Evolutionary conservation across 53 echinoderm and acorn worm species (phyloP).

Genomic region (Mesocentrotus franciscanus): DNA sequence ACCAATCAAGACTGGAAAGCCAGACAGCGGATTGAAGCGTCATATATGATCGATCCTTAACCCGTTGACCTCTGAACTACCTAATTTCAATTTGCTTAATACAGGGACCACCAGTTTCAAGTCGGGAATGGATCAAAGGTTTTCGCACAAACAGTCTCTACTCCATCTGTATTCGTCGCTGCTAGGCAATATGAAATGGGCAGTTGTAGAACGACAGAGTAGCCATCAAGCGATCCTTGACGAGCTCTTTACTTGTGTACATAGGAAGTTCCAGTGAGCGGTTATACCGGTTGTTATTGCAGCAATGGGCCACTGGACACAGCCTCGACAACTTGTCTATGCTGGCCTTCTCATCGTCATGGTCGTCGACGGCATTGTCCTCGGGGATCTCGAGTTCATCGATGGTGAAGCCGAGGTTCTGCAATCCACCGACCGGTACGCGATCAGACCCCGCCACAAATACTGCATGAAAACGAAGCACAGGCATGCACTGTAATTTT

Average conservation of each 20-base stretch:
- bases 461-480: not conserved
- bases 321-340: not conserved
- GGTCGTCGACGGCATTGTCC: too few species aligned
- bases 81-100: too few species aligned
- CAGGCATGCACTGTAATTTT: too few species aligned
- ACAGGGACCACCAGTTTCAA: too few species aligned
- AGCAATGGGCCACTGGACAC: not conserved
- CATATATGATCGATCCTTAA: too few species aligned
- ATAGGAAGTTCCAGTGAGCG: not conserved
- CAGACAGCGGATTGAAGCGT: too few species aligned
- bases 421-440: conserved; percentile 24
- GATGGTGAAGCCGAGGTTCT: not conserved
- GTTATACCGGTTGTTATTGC: not conserved
- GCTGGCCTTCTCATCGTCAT: too few species aligned
- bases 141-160: not conserved
- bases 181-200: conserved; percentile 12
- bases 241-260: not conserved
- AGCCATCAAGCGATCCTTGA: not conserved
- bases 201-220: not conserved
- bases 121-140: too few species aligned
- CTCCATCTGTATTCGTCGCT: not conserved
- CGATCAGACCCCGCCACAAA: conserved; percentile 34
- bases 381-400: not conserved
- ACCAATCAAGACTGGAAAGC: too few species aligned
- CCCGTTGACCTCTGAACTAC: too few species aligned